These are phyloP conservation scores for Notarius quadriscutis DNA, from an alignment of 2,113 vertebrate species.

Conservation along the genomic window DNA sequence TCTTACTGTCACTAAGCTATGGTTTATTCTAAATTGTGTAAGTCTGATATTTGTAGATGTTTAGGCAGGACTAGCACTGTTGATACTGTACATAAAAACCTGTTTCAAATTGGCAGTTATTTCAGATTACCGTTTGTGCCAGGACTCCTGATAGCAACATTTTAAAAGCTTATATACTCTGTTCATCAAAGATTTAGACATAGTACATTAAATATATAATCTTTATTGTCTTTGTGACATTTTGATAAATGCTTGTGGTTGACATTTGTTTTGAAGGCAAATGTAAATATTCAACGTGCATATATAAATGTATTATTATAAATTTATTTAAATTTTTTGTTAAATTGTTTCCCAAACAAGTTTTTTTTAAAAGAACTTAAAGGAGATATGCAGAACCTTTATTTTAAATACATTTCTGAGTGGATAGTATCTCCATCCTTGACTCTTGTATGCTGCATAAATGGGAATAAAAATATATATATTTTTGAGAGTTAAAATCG, in stretches of 20 bases:
- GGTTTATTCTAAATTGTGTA: background rate
- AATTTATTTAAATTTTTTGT: background rate
- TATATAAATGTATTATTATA: background rate
- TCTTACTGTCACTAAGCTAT: conserved; percentile 12
- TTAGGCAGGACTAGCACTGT: conserved; percentile 28
- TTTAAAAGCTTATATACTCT: conserved; percentile 8
- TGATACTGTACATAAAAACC: conserved; percentile 9
- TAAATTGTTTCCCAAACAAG: background rate
- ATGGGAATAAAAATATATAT: no score
- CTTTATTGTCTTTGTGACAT: background rate
- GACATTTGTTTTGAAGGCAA: background rate
- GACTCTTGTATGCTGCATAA: no score
- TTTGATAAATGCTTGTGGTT: background rate
- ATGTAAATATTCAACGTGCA: background rate
- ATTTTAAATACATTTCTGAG: no score
- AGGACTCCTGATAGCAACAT: conserved; percentile 31
- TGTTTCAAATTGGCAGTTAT: conserved; percentile 11
- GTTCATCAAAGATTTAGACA: background rate
- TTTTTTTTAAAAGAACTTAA: background rate
- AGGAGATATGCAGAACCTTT: no score
- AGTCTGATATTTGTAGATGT: conserved; percentile 38
- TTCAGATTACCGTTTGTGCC: conserved; percentile 20
- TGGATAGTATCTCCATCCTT: no score
- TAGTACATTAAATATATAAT: background rate
- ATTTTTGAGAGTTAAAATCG: no score